Evolutionary conservation across 2,113 vertebrate genomes (phyloP), one percentile per base, ranked within the genome.

Genomic region (Lepisosteus oculatus): DNA sequence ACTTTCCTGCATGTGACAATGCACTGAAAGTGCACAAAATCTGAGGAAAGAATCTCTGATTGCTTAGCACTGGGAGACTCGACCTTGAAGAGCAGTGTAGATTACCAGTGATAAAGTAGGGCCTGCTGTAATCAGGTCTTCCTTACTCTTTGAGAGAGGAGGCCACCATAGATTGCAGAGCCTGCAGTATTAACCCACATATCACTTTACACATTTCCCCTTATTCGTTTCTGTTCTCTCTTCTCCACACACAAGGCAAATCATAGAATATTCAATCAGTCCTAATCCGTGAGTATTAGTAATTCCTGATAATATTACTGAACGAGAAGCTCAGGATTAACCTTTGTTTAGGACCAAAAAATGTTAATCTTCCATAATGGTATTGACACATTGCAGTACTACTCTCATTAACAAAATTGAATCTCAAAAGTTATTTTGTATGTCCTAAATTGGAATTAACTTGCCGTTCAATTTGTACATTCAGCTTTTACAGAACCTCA

Each of bases 321-420:
- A 51, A 51, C 9, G 2, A 51, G 47, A 9, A 51, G 5, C 47
- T 65, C 15, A 68, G 70, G 63, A 78, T 78, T 78, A 76, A 67
- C 68, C 66, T 59, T 56, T 42, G 65, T 72, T 81, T 75, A 61
- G 69, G 80, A 71, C 76, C 76, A 72, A 57, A 76, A 74, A 76
- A 74, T 73, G 15, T 67, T 66, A 47, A 41, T 65, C 62, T 51
- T 14, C 72, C 64, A 61, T 51, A 76, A 72, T 73, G 72, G 72
- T 72, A 70, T 77, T 78, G 76, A 68, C 71, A 69, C 71, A 73
- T 75, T 75, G 73, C 68, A 69, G 55, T 71, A 67, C 55, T 56
- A 67, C 15, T 73, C 76, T 78, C 5, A 73, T 75, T 76, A 43
- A 54, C 47, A 70, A 77, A 67, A 81, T 74, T 70, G 71, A 74